Percentiles rank a stretch among this genome's conserved stretches.
Evolutionary conservation across 2,113 vertebrate species (phyloP).

Genomic region (Pedetes capensis): DNA sequence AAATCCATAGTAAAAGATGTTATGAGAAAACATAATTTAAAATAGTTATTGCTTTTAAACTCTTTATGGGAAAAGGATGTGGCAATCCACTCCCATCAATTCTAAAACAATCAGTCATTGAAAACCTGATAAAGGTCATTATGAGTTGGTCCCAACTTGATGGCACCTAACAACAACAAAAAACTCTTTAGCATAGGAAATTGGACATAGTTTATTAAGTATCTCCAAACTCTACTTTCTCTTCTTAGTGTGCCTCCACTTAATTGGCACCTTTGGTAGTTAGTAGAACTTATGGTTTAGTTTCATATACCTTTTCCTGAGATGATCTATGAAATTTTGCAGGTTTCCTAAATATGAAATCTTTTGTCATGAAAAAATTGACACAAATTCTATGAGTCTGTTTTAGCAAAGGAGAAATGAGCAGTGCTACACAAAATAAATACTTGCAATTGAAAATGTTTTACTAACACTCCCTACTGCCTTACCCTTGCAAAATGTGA

Average conservation of each 20-base stretch:
- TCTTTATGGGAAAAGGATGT: too few species aligned
- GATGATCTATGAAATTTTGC: not conserved
- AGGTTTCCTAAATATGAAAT: not conserved
- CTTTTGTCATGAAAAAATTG: not conserved
- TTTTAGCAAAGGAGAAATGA: not conserved
- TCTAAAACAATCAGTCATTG: too few species aligned
- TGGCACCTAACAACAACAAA: too few species aligned
- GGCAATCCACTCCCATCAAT: too few species aligned
- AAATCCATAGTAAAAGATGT: not conserved
- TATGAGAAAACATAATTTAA: not conserved
- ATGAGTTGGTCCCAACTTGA: too few species aligned
- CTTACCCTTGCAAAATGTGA: not conserved
- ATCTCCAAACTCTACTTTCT: not conserved
- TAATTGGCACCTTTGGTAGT: not conserved
- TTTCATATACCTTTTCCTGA: conserved; percentile 28
- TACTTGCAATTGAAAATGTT: not conserved
- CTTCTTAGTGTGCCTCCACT: not conserved
- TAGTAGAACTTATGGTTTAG: not conserved
- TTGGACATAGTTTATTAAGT: conserved; percentile 20
- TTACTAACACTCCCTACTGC: not conserved
- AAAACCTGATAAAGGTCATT: too few species aligned
- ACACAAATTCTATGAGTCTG: not conserved
- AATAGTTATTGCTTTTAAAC: conserved; percentile 3
- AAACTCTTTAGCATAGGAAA: not conserved
- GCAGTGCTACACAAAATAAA: not conserved